Conservation (phyloP, 1,140 invertebrate species). For the Lepidostoma basale region DNA sequence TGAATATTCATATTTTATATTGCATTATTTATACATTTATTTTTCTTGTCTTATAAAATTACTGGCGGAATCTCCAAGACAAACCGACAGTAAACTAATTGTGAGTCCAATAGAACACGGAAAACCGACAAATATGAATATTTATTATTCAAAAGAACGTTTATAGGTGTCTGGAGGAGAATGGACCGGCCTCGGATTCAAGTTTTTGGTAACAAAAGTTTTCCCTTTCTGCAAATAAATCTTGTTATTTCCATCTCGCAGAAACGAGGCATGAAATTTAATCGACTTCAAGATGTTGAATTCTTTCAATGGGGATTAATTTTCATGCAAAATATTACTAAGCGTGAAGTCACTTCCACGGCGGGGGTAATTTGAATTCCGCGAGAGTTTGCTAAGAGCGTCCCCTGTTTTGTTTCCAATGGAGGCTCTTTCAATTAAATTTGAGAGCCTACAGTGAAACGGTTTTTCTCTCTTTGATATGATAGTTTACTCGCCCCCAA, state of each 20-base stretch:
- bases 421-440: not conserved
- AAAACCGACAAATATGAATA: conserved; percentile 41
- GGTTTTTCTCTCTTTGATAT: not conserved
- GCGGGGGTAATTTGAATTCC: not conserved
- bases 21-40: no score
- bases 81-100: no score
- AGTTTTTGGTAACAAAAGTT: conserved; percentile 35
- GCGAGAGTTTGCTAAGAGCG: not conserved
- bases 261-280: conserved; percentile 27
- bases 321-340: conserved; percentile 12
- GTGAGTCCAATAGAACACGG: no score
- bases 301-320: conserved; percentile 27
- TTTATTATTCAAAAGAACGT: conserved; percentile 41
- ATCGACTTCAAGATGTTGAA: conserved; percentile 20
- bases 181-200: conserved; percentile 12
- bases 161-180: conserved; percentile 25
- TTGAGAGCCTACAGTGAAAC: not conserved
- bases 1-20: no score
- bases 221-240: conserved; percentile 30
- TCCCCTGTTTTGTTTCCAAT: not conserved
- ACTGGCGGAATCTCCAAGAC: no score
- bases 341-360: conserved; percentile 5
- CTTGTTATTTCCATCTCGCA: conserved; percentile 25
- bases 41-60: no score
- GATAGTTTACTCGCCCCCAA: not conserved